phyloP scores from a whole-genome alignment of 2,113 vertebrate genomes.

The Diphyllodes magnificus region DNA sequence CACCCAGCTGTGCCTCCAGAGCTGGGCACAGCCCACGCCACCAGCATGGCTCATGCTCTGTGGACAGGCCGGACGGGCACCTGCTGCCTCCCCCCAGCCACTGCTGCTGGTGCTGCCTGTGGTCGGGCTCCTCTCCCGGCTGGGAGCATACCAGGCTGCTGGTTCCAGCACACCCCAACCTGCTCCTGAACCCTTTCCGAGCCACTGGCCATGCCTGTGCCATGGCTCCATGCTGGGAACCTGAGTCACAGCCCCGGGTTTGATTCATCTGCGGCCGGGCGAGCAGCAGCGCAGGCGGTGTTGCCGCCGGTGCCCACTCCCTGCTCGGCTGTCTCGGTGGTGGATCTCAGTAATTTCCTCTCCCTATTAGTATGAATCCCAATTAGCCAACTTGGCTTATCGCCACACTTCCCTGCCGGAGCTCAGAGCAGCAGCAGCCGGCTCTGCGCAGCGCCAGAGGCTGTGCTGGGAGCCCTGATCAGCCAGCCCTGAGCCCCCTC shows the following conservation, averaged over 20 bases:
- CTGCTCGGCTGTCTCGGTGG: not conserved
- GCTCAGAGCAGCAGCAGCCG: not conserved
- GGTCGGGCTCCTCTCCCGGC: not conserved
- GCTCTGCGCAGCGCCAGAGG: not conserved
- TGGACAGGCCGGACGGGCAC: fast-evolving
- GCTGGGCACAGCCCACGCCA: not conserved
- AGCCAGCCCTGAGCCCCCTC: fast-evolving
- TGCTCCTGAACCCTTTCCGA: not conserved
- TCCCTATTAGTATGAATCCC: not conserved
- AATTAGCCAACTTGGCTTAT: not conserved
- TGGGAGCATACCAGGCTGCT: not conserved
- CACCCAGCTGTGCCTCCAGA: not conserved
- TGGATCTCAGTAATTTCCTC: not conserved
- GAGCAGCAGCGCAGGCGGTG: not conserved
- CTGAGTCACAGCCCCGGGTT: not conserved
- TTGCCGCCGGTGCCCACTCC: not conserved
- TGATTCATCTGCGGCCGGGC: not conserved
- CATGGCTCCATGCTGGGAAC: fast-evolving
- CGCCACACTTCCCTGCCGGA: not conserved
- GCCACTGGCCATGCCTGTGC: not conserved
- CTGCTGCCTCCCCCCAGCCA: not conserved
- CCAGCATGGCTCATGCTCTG: fast-evolving
- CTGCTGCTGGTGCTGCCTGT: fast-evolving
- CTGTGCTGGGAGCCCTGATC: not conserved
- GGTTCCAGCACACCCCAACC: not conserved